These are phyloP conservation scores for Isoperla grammatica DNA, from an alignment of 2,888 invertebrate genomes.

Conservation along the genomic window DNA sequence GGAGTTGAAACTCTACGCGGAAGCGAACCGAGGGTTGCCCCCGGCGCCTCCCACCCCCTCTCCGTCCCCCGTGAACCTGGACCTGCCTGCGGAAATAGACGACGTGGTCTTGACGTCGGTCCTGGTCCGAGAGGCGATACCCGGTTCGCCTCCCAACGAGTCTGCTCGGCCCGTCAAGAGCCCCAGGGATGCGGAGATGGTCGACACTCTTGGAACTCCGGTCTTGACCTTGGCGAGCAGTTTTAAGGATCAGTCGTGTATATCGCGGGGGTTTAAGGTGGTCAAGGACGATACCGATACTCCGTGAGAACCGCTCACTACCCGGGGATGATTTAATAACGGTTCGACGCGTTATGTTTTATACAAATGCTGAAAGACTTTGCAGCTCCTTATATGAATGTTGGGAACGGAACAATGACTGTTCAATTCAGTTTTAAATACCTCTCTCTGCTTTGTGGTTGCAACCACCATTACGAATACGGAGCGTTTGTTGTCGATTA, in stretches of 20 bases:
- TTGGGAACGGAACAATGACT: too few relatives aligned
- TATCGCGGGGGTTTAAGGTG: slow-evolving; percentile 24
- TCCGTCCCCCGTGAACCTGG: too few relatives aligned
- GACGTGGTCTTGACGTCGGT: background rate
- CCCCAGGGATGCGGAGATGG: background rate
- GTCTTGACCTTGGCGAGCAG: slow-evolving; percentile 25
- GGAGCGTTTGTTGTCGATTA: too few relatives aligned
- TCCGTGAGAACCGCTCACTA: too few relatives aligned
- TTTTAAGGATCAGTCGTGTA: slow-evolving; percentile 18
- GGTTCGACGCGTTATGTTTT: too few relatives aligned
- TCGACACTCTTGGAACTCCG: slow-evolving; percentile 2
- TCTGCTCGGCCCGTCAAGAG: background rate
- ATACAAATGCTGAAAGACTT: too few relatives aligned
- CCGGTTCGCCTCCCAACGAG: background rate
- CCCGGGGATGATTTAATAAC: too few relatives aligned
- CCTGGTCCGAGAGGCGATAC: background rate
- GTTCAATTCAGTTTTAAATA: too few relatives aligned
- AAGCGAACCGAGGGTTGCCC: background rate
- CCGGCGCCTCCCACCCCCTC: too few relatives aligned
- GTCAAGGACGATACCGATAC: slow-evolving; percentile 11
- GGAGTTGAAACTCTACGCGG: background rate
- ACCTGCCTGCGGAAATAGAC: background rate
- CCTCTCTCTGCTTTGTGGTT: too few relatives aligned
- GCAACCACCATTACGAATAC: too few relatives aligned
- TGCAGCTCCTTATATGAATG: too few relatives aligned